Percentiles rank a stretch among this genome's conserved stretches.
Conservation (phyloP, 2,113 vertebrate genomes). For the Pluvianellus socialis region DNA sequence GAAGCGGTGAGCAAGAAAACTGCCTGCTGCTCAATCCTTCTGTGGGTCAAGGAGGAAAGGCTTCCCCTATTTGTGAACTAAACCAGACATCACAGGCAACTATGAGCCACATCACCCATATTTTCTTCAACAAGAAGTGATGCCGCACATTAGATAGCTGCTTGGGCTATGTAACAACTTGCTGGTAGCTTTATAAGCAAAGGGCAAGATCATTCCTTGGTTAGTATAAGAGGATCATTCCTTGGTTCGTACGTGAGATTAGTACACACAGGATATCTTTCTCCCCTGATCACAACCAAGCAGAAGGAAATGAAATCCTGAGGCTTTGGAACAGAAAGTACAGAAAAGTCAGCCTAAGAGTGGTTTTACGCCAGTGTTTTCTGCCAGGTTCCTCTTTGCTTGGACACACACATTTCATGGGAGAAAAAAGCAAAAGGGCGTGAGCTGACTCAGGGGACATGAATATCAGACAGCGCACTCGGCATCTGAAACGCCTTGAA, state of each 20-base stretch:
- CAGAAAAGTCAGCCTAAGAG: neutral
- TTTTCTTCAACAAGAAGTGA: neutral
- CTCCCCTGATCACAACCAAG: neutral
- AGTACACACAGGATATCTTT: neutral
- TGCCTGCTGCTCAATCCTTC: neutral
- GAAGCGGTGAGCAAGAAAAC: neutral
- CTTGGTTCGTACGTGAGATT: neutral
- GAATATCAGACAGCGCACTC: neutral
- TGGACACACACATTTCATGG: neutral
- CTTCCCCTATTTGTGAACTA: neutral
- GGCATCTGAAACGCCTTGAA: neutral
- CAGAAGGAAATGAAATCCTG: neutral
- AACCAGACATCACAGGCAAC: neutral
- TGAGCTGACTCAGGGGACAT: neutral
- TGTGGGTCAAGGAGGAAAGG: neutral
- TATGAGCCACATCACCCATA: rapidly evolving
- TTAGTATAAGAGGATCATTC: neutral
- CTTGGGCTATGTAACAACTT: neutral
- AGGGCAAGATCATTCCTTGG: neutral
- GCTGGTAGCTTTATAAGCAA: neutral
- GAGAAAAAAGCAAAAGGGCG: neutral
- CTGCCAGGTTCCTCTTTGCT: neutral
- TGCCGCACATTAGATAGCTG: neutral
- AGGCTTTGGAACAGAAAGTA: neutral
- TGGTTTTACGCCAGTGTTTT: neutral